These are phyloP conservation scores for Arrhamphus sclerolepis DNA, from an alignment of 2,797 vertebrate genomes.

Conservation along the genomic window DNA sequence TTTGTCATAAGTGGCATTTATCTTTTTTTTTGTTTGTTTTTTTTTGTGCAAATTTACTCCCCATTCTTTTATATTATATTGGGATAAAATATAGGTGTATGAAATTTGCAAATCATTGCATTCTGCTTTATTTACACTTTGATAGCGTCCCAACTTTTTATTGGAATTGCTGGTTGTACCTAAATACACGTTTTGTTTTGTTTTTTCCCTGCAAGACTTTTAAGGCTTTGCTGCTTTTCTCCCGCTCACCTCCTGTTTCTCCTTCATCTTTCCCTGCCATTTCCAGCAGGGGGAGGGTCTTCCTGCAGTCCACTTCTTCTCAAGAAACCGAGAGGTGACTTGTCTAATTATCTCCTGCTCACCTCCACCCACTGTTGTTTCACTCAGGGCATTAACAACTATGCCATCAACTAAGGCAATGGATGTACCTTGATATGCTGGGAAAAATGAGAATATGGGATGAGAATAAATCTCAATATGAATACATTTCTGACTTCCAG, in stretches of 20 bases:
- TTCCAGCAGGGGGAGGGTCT: conserved; percentile 93
- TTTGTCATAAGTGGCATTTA: too few species aligned
- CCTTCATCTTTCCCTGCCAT: conserved; percentile 86
- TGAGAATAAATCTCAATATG: conserved; percentile 11
- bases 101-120: too few species aligned
- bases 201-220: conserved; percentile 42
- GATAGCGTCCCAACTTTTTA: too few species aligned
- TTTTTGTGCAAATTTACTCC: too few species aligned
- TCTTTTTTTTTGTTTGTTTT: too few species aligned
- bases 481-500: conserved; percentile 68
- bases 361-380: conserved; percentile 14
- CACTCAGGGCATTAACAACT: conserved; percentile 3
- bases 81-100: too few species aligned
- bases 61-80: too few species aligned
- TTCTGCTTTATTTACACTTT: too few species aligned
- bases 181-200: background rate
- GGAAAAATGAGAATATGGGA: too few species aligned
- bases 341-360: conserved; percentile 64
- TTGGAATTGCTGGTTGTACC: too few species aligned
- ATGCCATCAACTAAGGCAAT: background rate
- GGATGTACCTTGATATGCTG: background rate
- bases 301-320: conserved; percentile 95
- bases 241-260: conserved; percentile 77
- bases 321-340: conserved; percentile 98
- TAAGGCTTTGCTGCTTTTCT: conserved; percentile 74